Conservation (phyloP, 2,797 vertebrate species). For the Catamblyrhynchus diadema region DNA sequence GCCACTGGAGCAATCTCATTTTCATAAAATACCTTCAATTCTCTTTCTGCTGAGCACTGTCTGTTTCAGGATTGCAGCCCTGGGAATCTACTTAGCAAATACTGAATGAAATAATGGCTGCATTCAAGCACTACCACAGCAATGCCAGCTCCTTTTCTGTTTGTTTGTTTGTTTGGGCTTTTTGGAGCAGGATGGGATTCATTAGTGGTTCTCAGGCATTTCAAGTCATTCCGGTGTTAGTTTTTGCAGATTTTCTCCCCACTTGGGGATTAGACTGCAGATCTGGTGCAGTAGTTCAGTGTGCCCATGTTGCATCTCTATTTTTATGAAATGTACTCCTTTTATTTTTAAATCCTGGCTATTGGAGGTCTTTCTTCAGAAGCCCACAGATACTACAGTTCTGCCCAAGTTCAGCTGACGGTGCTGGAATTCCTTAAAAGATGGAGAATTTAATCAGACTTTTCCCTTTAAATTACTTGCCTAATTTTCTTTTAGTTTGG, state of each 20-base stretch:
- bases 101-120: neutral
- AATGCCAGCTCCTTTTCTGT: neutral
- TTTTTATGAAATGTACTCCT: neutral
- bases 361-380: neutral
- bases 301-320: neutral
- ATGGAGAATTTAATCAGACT: neutral
- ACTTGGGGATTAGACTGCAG: neutral
- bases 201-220: neutral
- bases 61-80: neutral
- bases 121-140: neutral
- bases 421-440: neutral
- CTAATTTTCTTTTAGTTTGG: neutral
- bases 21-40: neutral
- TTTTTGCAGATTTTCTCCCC: neutral
- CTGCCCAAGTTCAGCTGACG: neutral
- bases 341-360: neutral
- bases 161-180: neutral
- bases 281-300: neutral
- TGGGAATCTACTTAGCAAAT: neutral
- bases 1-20: conserved; percentile 9
- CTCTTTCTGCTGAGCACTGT: neutral
- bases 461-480: neutral
- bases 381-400: neutral
- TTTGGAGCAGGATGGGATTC: neutral
- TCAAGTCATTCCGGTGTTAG: neutral